Conservation (phyloP, 2,888 invertebrate genomes). For the Caenorhabditis doughertyi region DNA sequence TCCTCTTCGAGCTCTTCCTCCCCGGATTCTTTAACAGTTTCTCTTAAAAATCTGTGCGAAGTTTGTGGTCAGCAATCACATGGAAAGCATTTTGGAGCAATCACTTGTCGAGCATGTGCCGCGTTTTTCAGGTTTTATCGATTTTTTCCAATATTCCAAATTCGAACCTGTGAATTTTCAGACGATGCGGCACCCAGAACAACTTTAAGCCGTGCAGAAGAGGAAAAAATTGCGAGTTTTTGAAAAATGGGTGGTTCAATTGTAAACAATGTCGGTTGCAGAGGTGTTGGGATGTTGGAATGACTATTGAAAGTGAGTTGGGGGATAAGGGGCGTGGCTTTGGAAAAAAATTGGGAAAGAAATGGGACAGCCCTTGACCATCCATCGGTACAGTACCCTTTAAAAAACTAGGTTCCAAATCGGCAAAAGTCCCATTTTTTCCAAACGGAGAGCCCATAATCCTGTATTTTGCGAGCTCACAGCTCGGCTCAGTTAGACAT, state of each 20-base stretch:
- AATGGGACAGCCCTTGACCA: no score
- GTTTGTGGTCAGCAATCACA: slow-evolving; percentile 55
- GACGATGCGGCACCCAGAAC: slow-evolving; percentile 28
- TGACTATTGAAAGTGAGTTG: slow-evolving; percentile 65
- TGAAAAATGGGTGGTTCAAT: slow-evolving; percentile 61
- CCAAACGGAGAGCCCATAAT: no score
- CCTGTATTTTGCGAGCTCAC: no score
- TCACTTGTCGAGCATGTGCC: slow-evolving; percentile 62
- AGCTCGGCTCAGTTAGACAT: no score
- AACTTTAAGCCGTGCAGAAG: slow-evolving; percentile 35
- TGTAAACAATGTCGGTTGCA: slow-evolving; percentile 60
- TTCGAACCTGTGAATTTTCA: not conserved
- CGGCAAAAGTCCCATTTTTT: no score
- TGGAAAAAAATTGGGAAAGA: no score
- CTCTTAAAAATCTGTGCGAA: slow-evolving; percentile 28
- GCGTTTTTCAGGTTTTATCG: slow-evolving; percentile 63
- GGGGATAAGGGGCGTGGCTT: not conserved
- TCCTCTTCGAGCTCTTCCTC: not conserved
- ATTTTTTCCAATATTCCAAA: no score
- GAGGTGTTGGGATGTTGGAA: slow-evolving; percentile 62
- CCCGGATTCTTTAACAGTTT: not conserved
- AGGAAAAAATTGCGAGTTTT: slow-evolving; percentile 47
- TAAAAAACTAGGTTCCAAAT: no score
- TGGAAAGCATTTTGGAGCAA: slow-evolving; percentile 51
- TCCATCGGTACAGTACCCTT: no score